A percentile compares a stretch with the other conserved stretches of the same genome.
Evolutionary conservation across 1,140 invertebrate species (phyloP).

Genomic region (Lasaia peninsularis): DNA sequence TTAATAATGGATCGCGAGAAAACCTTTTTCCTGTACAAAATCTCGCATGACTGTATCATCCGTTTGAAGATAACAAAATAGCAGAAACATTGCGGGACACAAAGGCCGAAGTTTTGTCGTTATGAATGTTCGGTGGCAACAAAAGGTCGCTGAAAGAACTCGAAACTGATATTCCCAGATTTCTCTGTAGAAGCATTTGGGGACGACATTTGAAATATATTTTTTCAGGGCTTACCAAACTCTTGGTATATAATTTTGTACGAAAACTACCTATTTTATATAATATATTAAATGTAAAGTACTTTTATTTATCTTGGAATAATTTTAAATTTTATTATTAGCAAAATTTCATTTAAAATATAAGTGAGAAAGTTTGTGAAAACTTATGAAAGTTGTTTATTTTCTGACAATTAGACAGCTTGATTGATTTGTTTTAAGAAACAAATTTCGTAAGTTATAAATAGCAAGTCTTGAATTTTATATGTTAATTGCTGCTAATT

Average conservation of each 20-base stretch:
- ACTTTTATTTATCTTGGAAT: too few species aligned
- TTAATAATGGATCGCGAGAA: conserved; percentile 33
- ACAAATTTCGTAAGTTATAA: too few species aligned
- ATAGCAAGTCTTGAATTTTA: too few species aligned
- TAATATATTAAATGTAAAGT: too few species aligned
- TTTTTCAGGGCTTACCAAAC: background rate
- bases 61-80: conserved; percentile 38
- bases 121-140: conserved; percentile 22
- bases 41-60: conserved; percentile 30
- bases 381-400: too few species aligned
- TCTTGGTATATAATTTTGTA: background rate
- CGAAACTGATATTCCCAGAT: conserved; percentile 44
- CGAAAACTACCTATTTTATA: background rate
- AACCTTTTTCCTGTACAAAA: conserved; percentile 28
- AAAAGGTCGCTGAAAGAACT: conserved; percentile 31
- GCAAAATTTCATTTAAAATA: too few species aligned
- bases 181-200: conserved; percentile 27
- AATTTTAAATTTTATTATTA: too few species aligned
- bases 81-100: conserved; percentile 28
- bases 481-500: too few species aligned
- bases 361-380: too few species aligned
- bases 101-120: conserved; percentile 32
- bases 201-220: background rate
- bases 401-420: too few species aligned
- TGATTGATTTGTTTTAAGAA: too few species aligned